Base-by-base conservation (phyloP, 2,113 vertebrate genomes). In the Tichodroma muraria region DNA sequence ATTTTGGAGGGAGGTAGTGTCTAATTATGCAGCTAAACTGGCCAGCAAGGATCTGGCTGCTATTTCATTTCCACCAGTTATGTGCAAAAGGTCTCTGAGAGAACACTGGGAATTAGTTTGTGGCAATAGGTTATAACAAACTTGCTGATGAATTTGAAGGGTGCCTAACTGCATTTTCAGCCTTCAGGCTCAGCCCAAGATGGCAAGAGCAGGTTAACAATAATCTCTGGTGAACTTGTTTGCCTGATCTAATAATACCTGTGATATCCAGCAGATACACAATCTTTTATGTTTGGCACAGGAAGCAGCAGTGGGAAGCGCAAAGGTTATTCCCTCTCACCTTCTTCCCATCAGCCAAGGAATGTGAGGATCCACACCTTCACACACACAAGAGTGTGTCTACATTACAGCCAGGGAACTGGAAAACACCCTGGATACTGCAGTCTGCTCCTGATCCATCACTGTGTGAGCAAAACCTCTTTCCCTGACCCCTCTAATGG, bases 381-480 rank as follows among this genome's bases (percentile, higher is more conserved):
- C 30, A 22, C 15, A 13, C 3, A 13, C 28, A 19, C 25, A 18
- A n/a, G n/a, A n/a, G 0, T 1, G 4, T 1, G 5, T 5, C 25
- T 2, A 7, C 15, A 5, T 4, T 22, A 8, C 13, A 33, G 53
- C 28, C 35, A 38, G 27, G 6, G 31, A 50, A 24, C 10, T 30
- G 57, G 57, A 53, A 33, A 33, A 28, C 23, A 11, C 7, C 0
- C 22, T 12, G 30, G 4, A 25, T 7, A 3, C 13, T n/a, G 17
- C 40, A 6, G 28, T 8, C 59, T 23, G 45, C 47, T 54, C 65
- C 73, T 28, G n/a, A n/a, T 8, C 40, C 54, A 50, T 5, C 71
- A 24, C 14, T 12, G 11, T 0, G 15, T 6, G 11, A 91, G 59
- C 27, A 66, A 85, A 13, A 50, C 30, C 47, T 77, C 45, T 25